A percentile compares a stretch with the other conserved stretches of the same genome.
phyloP scores from a whole-genome alignment of 2,113 vertebrate genomes.

The Zapornia atra region DNA sequence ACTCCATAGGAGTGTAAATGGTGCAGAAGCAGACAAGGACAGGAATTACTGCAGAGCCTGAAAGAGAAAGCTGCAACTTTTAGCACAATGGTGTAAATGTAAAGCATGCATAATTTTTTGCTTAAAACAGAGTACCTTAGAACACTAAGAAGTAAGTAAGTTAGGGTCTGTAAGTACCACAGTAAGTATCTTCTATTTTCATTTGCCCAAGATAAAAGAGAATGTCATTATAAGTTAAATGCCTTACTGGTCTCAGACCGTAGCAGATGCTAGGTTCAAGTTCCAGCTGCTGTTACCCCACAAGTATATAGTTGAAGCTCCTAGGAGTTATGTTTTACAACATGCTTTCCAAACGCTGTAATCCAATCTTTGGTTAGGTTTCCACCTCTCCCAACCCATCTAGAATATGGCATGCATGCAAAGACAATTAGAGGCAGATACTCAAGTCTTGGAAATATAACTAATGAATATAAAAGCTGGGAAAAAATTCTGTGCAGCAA shows the following conservation, averaged over 20 bases:
- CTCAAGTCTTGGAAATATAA: not conserved
- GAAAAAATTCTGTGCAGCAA: not conserved
- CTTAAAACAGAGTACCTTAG: slow-evolving; percentile 1
- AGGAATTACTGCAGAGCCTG: not conserved
- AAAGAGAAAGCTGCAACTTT: not conserved
- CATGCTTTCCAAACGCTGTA: not conserved
- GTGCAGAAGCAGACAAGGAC: not conserved
- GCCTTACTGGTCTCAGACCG: slow-evolving; percentile 6
- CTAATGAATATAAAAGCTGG: slow-evolving; percentile 52
- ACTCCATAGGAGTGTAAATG: not conserved
- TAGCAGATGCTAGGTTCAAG: not conserved
- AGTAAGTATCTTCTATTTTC: not conserved
- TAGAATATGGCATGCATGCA: not conserved
- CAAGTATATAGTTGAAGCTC: not conserved
- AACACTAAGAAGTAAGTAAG: not conserved
- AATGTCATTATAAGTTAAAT: not conserved
- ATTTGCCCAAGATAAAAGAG: not conserved
- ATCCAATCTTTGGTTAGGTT: not conserved
- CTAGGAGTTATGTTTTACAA: not conserved
- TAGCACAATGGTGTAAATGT: not conserved
- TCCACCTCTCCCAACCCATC: not conserved
- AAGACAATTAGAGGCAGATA: not conserved
- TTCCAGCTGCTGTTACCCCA: not conserved
- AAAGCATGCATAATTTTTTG: not conserved
- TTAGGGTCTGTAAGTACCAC: not conserved